Evolutionary conservation across 2,888 invertebrate genomes (phyloP).

Genomic region (Lysandra bellargus): DNA sequence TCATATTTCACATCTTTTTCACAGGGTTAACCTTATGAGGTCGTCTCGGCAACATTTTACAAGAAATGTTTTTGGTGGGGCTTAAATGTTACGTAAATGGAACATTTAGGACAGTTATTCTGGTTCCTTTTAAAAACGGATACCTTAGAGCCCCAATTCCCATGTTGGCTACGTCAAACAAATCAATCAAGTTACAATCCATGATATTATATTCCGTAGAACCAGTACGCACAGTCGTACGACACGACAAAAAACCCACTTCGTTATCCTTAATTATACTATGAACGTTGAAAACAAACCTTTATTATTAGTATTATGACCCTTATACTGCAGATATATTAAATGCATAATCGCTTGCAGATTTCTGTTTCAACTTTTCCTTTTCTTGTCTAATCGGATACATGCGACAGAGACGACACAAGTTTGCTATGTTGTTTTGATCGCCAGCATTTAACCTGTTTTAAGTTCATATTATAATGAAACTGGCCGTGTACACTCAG

Average conservation of each 20-base stretch:
- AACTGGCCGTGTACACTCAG: constrained; percentile 46
- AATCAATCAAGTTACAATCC: neutral
- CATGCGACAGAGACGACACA: neutral
- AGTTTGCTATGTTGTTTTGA: neutral
- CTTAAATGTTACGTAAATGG: neutral
- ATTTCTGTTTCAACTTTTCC: constrained; percentile 12
- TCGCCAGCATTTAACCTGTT: constrained; percentile 44
- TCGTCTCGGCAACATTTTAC: no score
- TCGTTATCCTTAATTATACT: constrained; percentile 33
- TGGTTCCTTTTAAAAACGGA: neutral
- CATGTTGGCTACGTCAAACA: neutral
- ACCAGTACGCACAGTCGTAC: neutral
- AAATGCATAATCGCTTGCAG: constrained; percentile 23
- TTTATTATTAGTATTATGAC: neutral
- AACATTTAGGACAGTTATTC: neutral
- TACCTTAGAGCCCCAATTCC: neutral
- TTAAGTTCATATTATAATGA: constrained; percentile 37
- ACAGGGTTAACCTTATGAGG: no score
- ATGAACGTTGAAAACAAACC: constrained; percentile 27
- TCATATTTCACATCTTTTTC: no score
- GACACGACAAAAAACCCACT: constrained; percentile 32
- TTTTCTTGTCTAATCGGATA: constrained; percentile 17
- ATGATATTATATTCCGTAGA: neutral
- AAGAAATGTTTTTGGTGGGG: no score
- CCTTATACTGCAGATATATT: neutral